Conservation (phyloP, 2,113 vertebrate species). For the Oncorhynchus nerka region DNA sequence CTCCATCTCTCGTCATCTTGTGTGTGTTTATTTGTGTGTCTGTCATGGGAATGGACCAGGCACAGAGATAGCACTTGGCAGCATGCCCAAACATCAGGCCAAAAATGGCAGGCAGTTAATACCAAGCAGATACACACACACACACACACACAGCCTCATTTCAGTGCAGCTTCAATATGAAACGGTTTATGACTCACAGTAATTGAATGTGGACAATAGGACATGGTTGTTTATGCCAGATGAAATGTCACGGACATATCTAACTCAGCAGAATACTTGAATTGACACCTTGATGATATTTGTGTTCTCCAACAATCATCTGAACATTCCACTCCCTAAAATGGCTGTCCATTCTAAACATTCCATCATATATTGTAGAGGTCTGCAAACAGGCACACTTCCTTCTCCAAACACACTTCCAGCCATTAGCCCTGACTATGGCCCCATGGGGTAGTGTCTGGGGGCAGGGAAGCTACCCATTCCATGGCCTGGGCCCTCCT, state of each 20-base stretch:
- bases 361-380: slow-evolving; percentile 2
- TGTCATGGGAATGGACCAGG: neutral
- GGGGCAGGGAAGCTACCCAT: slow-evolving; percentile 29
- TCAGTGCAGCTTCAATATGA: no score
- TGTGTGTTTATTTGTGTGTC: slow-evolving; percentile 8
- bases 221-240: slow-evolving; percentile 1
- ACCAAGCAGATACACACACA: neutral
- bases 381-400: slow-evolving; percentile 30
- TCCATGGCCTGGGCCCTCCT: slow-evolving; percentile 29
- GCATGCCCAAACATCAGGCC: neutral
- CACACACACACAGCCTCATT: neutral
- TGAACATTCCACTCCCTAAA: neutral
- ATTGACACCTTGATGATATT: neutral
- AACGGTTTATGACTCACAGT: no score
- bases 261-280: neutral
- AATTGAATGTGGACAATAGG: no score
- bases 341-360: slow-evolving; percentile 18
- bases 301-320: neutral
- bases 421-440: slow-evolving; percentile 46
- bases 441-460: slow-evolving; percentile 50
- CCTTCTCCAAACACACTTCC: slow-evolving; percentile 35
- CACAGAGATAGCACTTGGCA: slow-evolving; percentile 4
- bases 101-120: neutral
- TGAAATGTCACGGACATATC: neutral
- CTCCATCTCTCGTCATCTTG: neutral